phyloP scores from a whole-genome alignment of 2,113 vertebrate species.

The Salvator merianae region DNA sequence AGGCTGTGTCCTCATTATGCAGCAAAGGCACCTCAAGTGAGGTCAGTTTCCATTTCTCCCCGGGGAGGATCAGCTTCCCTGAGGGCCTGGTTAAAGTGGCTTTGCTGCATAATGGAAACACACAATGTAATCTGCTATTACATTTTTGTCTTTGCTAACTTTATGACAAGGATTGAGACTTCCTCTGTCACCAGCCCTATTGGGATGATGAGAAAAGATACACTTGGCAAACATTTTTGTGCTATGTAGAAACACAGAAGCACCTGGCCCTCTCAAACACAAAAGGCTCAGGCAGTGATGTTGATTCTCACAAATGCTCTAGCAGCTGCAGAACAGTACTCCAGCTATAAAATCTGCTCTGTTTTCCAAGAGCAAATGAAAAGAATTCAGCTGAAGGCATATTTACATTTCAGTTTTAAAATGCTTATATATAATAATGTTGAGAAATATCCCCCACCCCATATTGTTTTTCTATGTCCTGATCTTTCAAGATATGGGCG shows the following conservation, averaged over 20 bases:
- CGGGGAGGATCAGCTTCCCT: too few species aligned
- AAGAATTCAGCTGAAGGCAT: neutral
- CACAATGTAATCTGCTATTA: neutral
- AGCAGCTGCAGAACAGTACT: neutral
- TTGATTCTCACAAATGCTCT: neutral
- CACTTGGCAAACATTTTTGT: neutral
- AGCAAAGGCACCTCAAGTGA: too few species aligned
- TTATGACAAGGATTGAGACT: neutral
- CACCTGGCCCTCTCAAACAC: too few species aligned
- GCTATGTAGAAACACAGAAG: neutral
- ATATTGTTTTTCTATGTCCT: neutral
- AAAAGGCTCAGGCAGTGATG: neutral
- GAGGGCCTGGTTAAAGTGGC: too few species aligned
- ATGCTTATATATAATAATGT: neutral
- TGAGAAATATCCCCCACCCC: neutral
- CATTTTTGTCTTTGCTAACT: neutral
- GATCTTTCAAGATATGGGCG: neutral
- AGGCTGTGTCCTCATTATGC: neutral
- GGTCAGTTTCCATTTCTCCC: too few species aligned
- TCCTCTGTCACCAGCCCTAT: neutral
- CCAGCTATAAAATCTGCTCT: too few species aligned
- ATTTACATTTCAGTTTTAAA: too few species aligned
- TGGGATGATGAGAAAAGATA: neutral
- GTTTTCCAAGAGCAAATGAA: neutral
- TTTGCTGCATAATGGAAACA: too few species aligned